Base-by-base conservation (phyloP, 2,113 vertebrate species). In the Ciconia stormi region DNA sequence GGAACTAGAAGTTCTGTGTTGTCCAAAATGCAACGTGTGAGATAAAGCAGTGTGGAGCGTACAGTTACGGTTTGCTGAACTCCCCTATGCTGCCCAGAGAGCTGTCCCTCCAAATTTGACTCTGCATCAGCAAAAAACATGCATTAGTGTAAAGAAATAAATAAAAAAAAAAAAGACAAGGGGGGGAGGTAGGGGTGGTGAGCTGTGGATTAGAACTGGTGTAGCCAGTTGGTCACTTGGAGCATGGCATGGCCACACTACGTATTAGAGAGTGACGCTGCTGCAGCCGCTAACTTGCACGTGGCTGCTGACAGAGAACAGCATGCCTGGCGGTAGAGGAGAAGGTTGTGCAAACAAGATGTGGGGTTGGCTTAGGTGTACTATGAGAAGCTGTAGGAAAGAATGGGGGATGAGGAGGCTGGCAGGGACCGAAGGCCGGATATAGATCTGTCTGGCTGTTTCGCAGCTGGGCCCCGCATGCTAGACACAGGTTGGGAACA, bases 181-280 rank as follows among this genome's bases (percentile, higher is more conserved):
- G 38, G 30, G 26, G 70, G 32, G 61, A 47, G 22, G 17, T 5
- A 9, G 30, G 30, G 36, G 72, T 36, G 89, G 21, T 4, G 74
- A 78, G 55, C 67, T 16, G 58, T 6, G 29, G 40, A 0, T 53
- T 7, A 19, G 87, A 72, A 61, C 56, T 16, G 85, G 78, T n/a
- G 67, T 1, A 18, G 95, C 50, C n/a, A 46, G 72, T 36, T 21
- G 70, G 55, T 50, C 6, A 46, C 67, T 56, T 15, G 38, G 50
- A 70, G 32, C 55, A 6, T 0, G 3, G 27, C 3, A 1, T 46
- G 78, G 25, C 65, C 10, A 0, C 6, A 3, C 38, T 9, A 7
- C 0, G 56, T 6, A 2, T 11, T n/a, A 20, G 34, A 61, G 47
- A 21, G 78, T 29, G 92, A 58, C 25, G 14, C 15, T 25, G 79